Conservation (phyloP, 2,888 invertebrate genomes). For the Stenotaenia linearis region DNA sequence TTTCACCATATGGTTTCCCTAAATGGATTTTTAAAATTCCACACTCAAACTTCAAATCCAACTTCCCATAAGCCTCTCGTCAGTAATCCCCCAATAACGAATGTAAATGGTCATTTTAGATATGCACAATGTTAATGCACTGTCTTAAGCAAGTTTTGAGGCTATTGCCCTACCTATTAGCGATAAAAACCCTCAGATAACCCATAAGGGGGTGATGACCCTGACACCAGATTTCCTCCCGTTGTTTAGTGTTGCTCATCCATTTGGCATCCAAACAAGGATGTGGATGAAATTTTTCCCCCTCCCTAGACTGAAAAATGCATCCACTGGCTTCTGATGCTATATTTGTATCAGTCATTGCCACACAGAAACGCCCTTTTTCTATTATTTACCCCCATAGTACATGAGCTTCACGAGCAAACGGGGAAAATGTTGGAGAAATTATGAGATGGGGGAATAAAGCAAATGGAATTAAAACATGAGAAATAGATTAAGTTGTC, state of each 20-base stretch:
- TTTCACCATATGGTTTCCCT: background rate
- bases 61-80: background rate
- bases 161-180: background rate
- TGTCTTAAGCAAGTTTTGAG: background rate
- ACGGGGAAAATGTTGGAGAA: background rate
- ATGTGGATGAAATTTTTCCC: background rate
- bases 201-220: background rate
- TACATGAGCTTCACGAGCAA: background rate
- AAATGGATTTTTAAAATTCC: background rate
- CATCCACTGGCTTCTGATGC: background rate
- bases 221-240: background rate
- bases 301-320: background rate
- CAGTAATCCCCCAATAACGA: background rate
- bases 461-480: background rate
- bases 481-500: background rate
- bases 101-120: background rate
- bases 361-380: background rate
- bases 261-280: slow-evolving; percentile 8
- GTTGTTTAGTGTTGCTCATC: slow-evolving; percentile 14
- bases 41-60: background rate
- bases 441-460: background rate
- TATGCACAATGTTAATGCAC: slow-evolving; percentile 13
- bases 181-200: background rate
- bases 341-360: slow-evolving; percentile 17
- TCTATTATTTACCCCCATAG: background rate